A percentile compares a stretch with the other conserved stretches of the same genome.
Conservation (phyloP, 2,797 vertebrate species). For the Characodon lateralis region DNA sequence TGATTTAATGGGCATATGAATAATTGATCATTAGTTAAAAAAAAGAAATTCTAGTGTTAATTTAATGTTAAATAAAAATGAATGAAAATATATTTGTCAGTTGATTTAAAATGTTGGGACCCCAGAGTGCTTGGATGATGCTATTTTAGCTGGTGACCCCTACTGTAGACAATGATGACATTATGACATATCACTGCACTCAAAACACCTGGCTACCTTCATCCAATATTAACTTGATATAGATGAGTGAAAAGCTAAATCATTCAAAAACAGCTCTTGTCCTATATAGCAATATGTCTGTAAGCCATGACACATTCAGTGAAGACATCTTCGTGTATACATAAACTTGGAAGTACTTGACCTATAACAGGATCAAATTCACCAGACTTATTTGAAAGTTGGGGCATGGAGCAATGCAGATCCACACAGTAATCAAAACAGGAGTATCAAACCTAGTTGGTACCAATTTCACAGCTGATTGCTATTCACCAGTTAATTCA, state of each 20-base stretch:
- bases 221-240: not conserved
- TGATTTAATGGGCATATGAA: no score
- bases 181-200: not conserved
- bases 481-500: not conserved
- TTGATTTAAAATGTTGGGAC: no score
- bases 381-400: not conserved
- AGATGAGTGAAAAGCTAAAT: not conserved
- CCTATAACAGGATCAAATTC: not conserved
- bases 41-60: no score
- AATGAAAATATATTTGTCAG: no score
- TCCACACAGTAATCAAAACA: not conserved
- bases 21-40: no score
- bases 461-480: conserved; percentile 3
- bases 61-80: no score
- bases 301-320: not conserved
- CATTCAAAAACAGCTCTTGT: not conserved
- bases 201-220: not conserved
- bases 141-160: no score
- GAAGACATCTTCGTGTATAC: not conserved
- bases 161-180: not conserved
- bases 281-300: not conserved
- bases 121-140: no score
- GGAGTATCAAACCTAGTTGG: not conserved
- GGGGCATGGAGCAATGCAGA: not conserved
- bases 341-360: not conserved